A percentile compares a stretch with the other conserved stretches of the same genome.
Evolutionary conservation across 2,888 invertebrate species (phyloP).

Genomic region (Cylloceria caligata): DNA sequence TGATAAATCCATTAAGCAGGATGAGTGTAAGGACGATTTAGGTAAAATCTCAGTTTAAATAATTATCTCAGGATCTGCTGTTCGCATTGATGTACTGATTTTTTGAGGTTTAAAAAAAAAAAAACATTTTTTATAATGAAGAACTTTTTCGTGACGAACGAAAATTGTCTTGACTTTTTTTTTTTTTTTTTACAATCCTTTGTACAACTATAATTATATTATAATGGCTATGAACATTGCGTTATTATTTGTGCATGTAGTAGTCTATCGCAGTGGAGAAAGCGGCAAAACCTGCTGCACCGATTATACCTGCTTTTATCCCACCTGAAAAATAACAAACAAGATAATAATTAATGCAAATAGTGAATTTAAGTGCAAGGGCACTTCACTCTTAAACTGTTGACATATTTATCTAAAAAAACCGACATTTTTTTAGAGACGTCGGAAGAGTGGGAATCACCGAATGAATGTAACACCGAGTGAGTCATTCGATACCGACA

Average conservation of each 20-base stretch:
- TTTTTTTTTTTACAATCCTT: conserved; percentile 53
- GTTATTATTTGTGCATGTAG: conserved; percentile 89
- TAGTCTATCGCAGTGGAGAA: conserved; percentile 99
- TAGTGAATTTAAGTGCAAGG: no score
- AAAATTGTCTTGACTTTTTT: conserved; percentile 14
- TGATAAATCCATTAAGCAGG: conserved; percentile 14
- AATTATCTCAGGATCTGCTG: conserved; percentile 41
- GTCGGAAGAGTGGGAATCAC: no score
- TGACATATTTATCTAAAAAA: no score
- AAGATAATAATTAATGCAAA: conserved; percentile 19
- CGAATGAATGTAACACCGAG: no score
- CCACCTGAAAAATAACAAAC: conserved; percentile 89
- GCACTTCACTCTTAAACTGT: no score
- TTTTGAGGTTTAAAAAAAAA: no score
- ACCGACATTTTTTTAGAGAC: no score
- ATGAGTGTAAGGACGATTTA: conserved; percentile 20
- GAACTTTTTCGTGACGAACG: conserved; percentile 8
- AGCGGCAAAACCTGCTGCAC: conserved; percentile 98
- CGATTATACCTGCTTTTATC: conserved; percentile 95
- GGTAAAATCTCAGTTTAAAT: conserved; percentile 40
- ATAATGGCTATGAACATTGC: conserved; percentile 25
- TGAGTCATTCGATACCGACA: no score
- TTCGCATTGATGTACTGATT: conserved; percentile 26
- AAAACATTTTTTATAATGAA: conserved; percentile 35
- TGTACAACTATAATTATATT: conserved; percentile 66